Evolutionary conservation across 2,888 invertebrate species (phyloP), one percentile per base, ranked within the genome.

Genomic region (Melanostoma mellinum): DNA sequence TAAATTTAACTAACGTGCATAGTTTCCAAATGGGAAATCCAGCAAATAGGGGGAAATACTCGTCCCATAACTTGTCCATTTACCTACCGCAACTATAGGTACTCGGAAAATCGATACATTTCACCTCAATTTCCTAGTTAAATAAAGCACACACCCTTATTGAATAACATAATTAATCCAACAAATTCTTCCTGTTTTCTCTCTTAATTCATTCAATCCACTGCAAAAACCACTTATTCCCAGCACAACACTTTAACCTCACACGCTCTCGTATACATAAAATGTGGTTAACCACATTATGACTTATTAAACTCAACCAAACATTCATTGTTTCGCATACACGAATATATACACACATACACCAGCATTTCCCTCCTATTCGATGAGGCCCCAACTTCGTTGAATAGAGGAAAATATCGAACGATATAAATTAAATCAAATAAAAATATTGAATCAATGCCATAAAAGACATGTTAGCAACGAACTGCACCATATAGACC

Each of bases 391-490:
- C 32, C 10, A 44, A 58, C 44, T 3, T 20, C 20, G 20, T 20
- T 20, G 32, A 42, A 72, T 46, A 50, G 30, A 52, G 32, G 38
- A 48, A 63, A 42, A 73, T 63, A 73, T 73, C 63, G 61, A 44
- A 35, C 77, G 35, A 77, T 76, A 77, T 76, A 76, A 82, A 82
- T 73, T 61, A 73, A 77, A 73, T 63, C 77, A 52, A 73, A 77
- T 73, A 73, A 82, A 81, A 76, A 68, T 68, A 82, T 78, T 58
- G 63, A 73, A 78, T 58, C 52, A 69, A 73, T 53, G 68, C 61
- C 63, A 73, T 63, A 77, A 52, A 77, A 69, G 67, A 72, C 72
- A 65, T 38, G 68, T 68, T 72, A 72, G 32, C 48, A 60, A 20
- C 67, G 40, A 35, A n/a, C 20, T 20, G 20, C 20, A 20, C 20